A percentile compares a stretch with the other conserved stretches of the same genome.
Evolutionary conservation across 2,797 vertebrate species (phyloP).

Genomic region (Gymnothorax javanicus): DNA sequence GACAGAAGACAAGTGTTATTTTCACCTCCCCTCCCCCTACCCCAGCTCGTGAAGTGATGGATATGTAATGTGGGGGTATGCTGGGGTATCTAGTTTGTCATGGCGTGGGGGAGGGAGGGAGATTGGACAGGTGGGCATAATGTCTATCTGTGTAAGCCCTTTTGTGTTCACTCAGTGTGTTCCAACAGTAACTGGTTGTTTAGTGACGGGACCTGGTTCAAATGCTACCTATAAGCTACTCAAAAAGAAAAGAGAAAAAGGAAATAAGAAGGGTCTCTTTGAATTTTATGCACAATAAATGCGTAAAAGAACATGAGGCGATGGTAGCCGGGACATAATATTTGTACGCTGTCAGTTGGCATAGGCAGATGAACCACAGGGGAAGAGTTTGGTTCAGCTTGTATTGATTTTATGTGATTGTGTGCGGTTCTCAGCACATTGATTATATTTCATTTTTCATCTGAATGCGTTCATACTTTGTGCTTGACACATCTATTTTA

Average conservation of each 20-base stretch:
- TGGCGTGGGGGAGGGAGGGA: constrained; percentile 33
- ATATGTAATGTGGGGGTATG: constrained; percentile 42
- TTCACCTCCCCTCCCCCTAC: background rate
- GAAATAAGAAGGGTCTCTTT: background rate
- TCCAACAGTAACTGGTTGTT: background rate
- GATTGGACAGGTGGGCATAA: constrained; percentile 52
- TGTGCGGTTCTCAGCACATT: background rate
- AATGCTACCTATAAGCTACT: background rate
- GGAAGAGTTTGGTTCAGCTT: background rate
- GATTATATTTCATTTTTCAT: background rate
- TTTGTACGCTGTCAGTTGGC: background rate
- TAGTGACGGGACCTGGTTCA: background rate
- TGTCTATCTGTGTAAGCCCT: constrained; percentile 35
- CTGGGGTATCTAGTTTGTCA: constrained; percentile 31
- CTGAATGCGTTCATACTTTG: background rate
- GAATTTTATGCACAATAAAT: background rate
- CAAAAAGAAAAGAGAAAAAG: background rate
- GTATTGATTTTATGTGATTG: background rate
- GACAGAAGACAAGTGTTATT: constrained; percentile 24
- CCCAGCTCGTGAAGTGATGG: constrained; percentile 48
- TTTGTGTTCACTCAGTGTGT: background rate
- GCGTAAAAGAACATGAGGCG: background rate
- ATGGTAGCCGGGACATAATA: background rate
- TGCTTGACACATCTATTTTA: background rate
- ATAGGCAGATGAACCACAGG: background rate